Evolutionary conservation across 2,888 invertebrate genomes (phyloP), one percentile per base, ranked within the genome.

Genomic region (Dolichopus griseipennis): DNA sequence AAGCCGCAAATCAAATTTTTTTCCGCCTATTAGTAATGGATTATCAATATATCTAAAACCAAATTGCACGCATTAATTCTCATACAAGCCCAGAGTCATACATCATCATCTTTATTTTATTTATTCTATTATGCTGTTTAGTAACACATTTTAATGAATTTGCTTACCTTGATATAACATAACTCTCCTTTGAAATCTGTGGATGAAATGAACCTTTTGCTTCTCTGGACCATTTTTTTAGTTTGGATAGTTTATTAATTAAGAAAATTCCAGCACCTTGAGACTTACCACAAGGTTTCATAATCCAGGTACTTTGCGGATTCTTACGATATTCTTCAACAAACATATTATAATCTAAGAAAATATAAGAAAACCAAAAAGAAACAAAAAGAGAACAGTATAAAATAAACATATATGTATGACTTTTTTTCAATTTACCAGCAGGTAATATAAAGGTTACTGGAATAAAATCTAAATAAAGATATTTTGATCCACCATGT

Each of bases 231-330:
- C 92, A 93, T 78, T 91, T 88, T 78, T 95, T 96, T 69, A 97
- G 82, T 82, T 96, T 96, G 4, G 95, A 95, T 70, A 97, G 83
- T 83, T 95, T 95, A 80, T 97, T 97, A 74, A 97, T 95, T 68
- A 97, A 85, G 80, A 96, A 96, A 76, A 97, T 97, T 61, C 97
- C 97, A n/a, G 92, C 89, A 1, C 93, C 93, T 79, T 93, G 93
- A 0, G 96, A 95, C 83, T 96, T 93, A 37, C 95, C 95, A 78
- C 95, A 95, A 0, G 97, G 97, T 79, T 97, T 97, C 90, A 97
- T 94, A 72, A 97, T 97, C 97, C 97, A 97, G 1, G 96, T 97
- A 74, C 93, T 93, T 77, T 92, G 92, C 0, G 96, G 95, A 72
- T 91, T 92, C 82, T 95, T 95, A 67, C 95, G 86, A 79, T 96